Evolutionary conservation across 1,140 invertebrate species (phyloP), one percentile per base, ranked within the genome.

Genomic region (Brachionus koreanus): DNA sequence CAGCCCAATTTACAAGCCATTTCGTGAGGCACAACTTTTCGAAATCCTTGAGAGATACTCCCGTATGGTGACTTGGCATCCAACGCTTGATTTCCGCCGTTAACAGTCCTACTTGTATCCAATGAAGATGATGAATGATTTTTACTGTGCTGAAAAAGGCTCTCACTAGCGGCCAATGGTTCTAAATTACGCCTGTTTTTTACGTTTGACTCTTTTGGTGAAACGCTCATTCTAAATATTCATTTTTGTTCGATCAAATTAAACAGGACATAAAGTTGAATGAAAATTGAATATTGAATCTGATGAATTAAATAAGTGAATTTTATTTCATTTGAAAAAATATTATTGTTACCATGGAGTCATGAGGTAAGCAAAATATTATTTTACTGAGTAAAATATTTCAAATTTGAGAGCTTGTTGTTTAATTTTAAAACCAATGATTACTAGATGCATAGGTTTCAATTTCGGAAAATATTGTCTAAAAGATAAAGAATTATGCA

Each of bases 1-100:
- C 94, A 94, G 3, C 82, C 82, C 5, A 72, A 25, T 46, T 72
- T 82, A 25, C 79, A 82, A 12, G 79, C 79, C 49, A 79, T 79
- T 37, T 79, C 61, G 25, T 79, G 76, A 13, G 76, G 76, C 23
- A 79, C 9, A 10, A 37, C 39, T 61, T 65, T 57, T 57, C 76
- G n/a, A 49, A 65, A 49, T 42, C 61, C 35, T 6, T 79, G 46
- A 6, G 76, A 61, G 33, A 79, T 61, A 19, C 76, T 57, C 9
- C 49, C 49, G 37, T 79, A 79, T 4, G 76, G 76, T 25, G 76
- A 79, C 42, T 79, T 79, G 13, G 37, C 49, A 10, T 79, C 76
- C 2, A 49, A 49, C 1, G 25, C n/a, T 35, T 61, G 25, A 65
- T 79, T 79, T 13, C 35, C 33, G 37, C 49, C 39, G 7, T 25